Evolutionary conservation across 1,140 invertebrate genomes (phyloP).

Genomic region (Drosophila fuyamai): DNA sequence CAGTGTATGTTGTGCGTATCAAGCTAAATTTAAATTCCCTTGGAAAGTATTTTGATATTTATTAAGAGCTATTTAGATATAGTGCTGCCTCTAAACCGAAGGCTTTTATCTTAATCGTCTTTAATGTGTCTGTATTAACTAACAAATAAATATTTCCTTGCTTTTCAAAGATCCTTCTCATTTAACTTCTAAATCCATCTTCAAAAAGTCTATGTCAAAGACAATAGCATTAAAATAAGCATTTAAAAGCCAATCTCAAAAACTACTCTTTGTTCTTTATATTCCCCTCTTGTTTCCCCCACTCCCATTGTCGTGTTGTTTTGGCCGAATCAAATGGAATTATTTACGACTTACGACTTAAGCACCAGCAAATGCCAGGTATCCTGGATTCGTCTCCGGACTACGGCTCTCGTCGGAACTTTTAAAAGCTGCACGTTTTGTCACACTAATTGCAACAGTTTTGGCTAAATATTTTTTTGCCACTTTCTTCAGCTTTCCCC

Average conservation of each 20-base stretch:
- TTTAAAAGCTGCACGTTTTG: conserved; percentile 18
- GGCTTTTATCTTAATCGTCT: no score
- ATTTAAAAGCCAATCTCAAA: no score
- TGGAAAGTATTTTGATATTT: no score
- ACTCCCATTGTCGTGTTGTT: background rate
- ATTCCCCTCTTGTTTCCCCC: background rate
- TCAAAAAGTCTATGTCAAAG: no score
- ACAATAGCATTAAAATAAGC: no score
- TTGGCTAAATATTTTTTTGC: conserved; percentile 22
- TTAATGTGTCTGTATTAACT: no score
- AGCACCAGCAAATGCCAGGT: background rate
- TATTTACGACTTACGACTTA: conserved; percentile 5
- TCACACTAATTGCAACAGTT: conserved; percentile 41
- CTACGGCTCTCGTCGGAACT: background rate
- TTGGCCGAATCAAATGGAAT: conserved; percentile 9
- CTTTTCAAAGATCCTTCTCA: no score
- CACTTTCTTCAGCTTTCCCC: background rate
- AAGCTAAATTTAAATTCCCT: background rate
- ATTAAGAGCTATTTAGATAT: no score
- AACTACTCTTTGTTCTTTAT: background rate
- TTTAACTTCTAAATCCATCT: no score
- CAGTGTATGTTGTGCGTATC: background rate
- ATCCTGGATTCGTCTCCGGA: conserved; percentile 2
- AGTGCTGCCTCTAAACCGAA: no score
- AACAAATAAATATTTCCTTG: no score